These are phyloP conservation scores for Paracanthobrama guichenoti DNA, from an alignment of 2,113 vertebrate genomes.

Conservation along the genomic window DNA sequence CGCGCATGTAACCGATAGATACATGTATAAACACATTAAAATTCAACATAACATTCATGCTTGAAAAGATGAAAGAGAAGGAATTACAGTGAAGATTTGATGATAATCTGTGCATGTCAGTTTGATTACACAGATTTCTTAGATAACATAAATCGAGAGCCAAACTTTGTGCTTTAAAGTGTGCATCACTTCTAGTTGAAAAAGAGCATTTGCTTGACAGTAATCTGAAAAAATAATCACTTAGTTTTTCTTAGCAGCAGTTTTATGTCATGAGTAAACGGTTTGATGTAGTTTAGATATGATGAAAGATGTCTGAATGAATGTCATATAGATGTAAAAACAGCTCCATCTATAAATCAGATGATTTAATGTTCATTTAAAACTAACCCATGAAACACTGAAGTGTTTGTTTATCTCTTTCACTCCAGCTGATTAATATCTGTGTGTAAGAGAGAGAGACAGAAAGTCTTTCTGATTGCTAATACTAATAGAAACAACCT, in stretches of 20 bases:
- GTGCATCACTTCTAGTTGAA: conserved; percentile 1
- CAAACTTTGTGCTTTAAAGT: conserved; percentile 5
- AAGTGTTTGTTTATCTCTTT: neutral
- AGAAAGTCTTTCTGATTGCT: conserved; percentile 4
- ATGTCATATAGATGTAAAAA: conserved; percentile 10
- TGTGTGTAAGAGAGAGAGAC: neutral
- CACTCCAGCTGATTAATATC: conserved; percentile 10
- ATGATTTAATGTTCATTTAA: conserved; percentile 12
- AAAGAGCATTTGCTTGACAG: neutral
- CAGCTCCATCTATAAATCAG: neutral
- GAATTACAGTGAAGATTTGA: neutral
- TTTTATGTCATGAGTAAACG: neutral
- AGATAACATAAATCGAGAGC: neutral
- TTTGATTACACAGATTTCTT: conserved; percentile 21
- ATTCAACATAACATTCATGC: neutral
- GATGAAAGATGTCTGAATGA: conserved; percentile 20
- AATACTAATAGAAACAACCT: conserved; percentile 41
- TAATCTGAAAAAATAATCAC: neutral
- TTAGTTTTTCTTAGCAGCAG: neutral
- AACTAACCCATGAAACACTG: neutral
- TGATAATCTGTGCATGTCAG: conserved; percentile 10
- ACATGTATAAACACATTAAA: conserved; percentile 14
- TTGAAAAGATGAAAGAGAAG: conserved; percentile 18
- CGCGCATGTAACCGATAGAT: neutral
- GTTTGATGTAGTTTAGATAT: conserved; percentile 3